A percentile compares a stretch with the other conserved stretches of the same genome.
Evolutionary conservation across 2,113 vertebrate genomes (phyloP).

Genomic region (Leptosomus discolor): DNA sequence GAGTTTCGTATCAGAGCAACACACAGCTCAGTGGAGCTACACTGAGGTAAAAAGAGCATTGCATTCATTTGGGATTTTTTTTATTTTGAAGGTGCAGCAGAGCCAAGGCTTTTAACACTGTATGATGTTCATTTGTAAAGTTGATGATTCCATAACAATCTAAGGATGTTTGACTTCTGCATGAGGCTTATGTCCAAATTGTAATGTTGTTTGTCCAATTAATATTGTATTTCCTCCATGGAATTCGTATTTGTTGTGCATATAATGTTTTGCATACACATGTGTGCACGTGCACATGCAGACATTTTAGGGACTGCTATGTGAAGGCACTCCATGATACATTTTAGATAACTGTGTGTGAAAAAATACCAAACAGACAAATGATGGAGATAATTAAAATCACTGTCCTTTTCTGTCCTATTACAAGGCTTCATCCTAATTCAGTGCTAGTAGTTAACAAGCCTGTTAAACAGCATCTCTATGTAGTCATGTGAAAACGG

Average conservation of each 20-base stretch:
- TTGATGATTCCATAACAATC: not conserved
- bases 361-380: not conserved
- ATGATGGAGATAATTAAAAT: not conserved
- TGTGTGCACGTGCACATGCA: fast-evolving
- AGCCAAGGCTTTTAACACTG: not conserved
- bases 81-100: not conserved
- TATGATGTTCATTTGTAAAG: not conserved
- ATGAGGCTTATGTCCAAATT: not conserved
- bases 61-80: not conserved
- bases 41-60: not conserved
- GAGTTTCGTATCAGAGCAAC: not conserved
- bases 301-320: not conserved
- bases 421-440: not conserved
- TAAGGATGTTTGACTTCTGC: not conserved
- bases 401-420: not conserved
- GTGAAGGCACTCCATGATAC: not conserved
- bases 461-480: not conserved
- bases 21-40: not conserved
- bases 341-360: not conserved
- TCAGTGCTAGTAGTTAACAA: not conserved
- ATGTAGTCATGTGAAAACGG: not conserved
- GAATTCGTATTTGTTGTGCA: not conserved
- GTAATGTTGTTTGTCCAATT: not conserved
- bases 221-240: not conserved
- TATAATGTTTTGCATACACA: not conserved